These are phyloP conservation scores for Patiria pectinifera DNA, from an alignment of 53 echinoderm and acorn worm species.

Conservation along the genomic window DNA sequence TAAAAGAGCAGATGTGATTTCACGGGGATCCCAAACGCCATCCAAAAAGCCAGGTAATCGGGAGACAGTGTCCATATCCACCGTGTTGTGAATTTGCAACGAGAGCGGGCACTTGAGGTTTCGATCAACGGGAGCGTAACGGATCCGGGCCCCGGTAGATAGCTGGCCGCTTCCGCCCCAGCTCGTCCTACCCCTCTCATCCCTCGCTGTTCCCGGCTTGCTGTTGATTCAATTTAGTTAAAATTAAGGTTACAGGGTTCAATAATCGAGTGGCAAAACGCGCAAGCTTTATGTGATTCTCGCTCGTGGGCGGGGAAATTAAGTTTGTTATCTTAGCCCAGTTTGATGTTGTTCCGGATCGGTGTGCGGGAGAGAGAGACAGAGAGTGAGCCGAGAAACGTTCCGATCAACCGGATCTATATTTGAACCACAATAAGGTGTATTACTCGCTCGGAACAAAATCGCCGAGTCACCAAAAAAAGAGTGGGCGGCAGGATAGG, in stretches of 20 bases:
- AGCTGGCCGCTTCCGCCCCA: conserved; percentile 37
- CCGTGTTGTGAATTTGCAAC: conserved; percentile 55
- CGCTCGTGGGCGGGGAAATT: conserved; percentile 46
- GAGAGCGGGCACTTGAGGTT: conserved; percentile 55
- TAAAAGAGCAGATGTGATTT: conserved; percentile 63
- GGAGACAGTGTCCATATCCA: conserved; percentile 54
- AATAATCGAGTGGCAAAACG: conserved; percentile 45
- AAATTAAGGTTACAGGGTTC: conserved; percentile 58
- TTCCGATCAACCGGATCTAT: conserved; percentile 1
- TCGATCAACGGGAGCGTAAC: conserved; percentile 10
- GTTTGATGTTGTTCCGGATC: conserved; percentile 34
- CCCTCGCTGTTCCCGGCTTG: neutral
- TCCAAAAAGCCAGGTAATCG: conserved; percentile 47
- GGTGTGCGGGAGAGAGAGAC: too few relatives aligned
- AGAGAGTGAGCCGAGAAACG: neutral
- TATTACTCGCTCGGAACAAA: neutral
- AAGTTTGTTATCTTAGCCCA: conserved; percentile 64
- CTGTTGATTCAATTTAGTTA: conserved; percentile 66
- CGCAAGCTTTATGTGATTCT: conserved; percentile 33
- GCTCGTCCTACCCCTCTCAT: neutral
- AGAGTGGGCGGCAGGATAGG: conserved; percentile 2
- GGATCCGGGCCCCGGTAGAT: conserved; percentile 29
- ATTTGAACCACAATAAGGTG: neutral
- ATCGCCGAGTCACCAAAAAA: conserved; percentile 10
- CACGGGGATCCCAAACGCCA: conserved; percentile 44